phyloP scores from a whole-genome alignment of 92 coral and sea anemone species.

The Pocillopora grandis region DNA sequence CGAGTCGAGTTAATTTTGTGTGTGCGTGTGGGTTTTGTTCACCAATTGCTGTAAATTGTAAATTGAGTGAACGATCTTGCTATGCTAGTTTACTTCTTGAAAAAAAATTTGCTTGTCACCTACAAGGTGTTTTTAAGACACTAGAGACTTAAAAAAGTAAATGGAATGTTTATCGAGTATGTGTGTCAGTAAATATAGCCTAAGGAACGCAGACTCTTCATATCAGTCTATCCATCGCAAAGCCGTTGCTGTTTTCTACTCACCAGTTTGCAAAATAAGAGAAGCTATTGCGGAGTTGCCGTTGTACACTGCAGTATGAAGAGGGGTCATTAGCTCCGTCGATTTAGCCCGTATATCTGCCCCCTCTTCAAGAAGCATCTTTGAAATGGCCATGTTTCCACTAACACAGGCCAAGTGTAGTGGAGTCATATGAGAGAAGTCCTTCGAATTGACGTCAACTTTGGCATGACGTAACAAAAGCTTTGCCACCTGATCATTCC shows the following conservation, averaged over 20 bases:
- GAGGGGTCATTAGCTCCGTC: slow-evolving; percentile 64
- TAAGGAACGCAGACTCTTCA: too few species aligned
- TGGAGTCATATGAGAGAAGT: slow-evolving; percentile 53
- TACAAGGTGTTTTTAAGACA: too few species aligned
- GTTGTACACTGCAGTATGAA: slow-evolving; percentile 55
- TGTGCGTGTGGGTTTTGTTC: too few species aligned
- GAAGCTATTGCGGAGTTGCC: slow-evolving; percentile 55
- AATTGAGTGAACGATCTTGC: too few species aligned
- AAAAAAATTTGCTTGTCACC: too few species aligned
- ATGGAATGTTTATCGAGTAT: too few species aligned
- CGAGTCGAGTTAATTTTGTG: too few species aligned
- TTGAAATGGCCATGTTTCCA: slow-evolving; percentile 54
- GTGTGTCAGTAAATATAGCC: too few species aligned
- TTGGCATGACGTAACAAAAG: slow-evolving; percentile 42
- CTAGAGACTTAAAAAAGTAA: too few species aligned
- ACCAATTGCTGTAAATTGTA: too few species aligned
- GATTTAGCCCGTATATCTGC: slow-evolving; percentile 66
- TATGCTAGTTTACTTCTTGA: too few species aligned
- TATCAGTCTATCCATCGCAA: too few species aligned
- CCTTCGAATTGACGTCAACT: slow-evolving; percentile 63
- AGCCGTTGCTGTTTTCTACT: background rate
- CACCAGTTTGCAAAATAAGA: slow-evolving; percentile 65
- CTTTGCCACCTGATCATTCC: slow-evolving; percentile 58
- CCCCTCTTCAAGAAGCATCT: slow-evolving; percentile 55
- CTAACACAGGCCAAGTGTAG: slow-evolving; percentile 70